These are phyloP conservation scores for Fragum fragum DNA, from an alignment of 2,888 invertebrate species.

Conservation along the genomic window DNA sequence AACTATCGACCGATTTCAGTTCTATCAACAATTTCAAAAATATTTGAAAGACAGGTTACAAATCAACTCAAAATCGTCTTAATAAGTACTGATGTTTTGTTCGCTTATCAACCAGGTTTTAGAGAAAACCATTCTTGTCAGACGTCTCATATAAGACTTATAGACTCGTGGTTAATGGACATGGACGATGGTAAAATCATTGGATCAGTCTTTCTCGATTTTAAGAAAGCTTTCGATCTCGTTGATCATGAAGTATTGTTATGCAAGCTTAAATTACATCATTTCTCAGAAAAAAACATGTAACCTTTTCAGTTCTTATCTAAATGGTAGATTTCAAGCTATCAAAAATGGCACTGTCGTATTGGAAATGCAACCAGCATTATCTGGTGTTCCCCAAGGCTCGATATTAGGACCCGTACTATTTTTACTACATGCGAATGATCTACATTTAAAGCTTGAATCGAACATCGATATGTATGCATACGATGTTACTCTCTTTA, in stretches of 20 bases:
- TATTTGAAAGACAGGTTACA: neutral
- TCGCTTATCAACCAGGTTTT: neutral
- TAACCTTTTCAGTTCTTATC: neutral
- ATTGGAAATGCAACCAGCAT: neutral
- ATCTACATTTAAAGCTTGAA: neutral
- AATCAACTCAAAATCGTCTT: neutral
- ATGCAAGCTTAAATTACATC: neutral
- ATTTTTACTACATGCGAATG: constrained; percentile 1
- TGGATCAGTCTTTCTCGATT: neutral
- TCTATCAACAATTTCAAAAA: neutral
- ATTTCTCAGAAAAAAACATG: neutral
- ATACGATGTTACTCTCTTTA: neutral
- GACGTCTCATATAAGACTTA: neutral
- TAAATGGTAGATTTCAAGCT: neutral
- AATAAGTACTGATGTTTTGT: too few species aligned
- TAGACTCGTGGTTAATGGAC: neutral
- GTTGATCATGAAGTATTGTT: neutral
- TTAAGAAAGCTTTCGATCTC: neutral
- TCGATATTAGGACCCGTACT: neutral
- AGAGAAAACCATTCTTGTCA: constrained; percentile 10
- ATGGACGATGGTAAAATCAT: neutral
- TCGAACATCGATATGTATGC: neutral
- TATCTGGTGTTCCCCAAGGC: constrained; percentile 7
- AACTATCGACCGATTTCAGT: constrained; percentile 9
- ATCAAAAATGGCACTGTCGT: neutral